Conservation (phyloP, 2,797 vertebrate species). For the Knipowitschia caucasica region DNA sequence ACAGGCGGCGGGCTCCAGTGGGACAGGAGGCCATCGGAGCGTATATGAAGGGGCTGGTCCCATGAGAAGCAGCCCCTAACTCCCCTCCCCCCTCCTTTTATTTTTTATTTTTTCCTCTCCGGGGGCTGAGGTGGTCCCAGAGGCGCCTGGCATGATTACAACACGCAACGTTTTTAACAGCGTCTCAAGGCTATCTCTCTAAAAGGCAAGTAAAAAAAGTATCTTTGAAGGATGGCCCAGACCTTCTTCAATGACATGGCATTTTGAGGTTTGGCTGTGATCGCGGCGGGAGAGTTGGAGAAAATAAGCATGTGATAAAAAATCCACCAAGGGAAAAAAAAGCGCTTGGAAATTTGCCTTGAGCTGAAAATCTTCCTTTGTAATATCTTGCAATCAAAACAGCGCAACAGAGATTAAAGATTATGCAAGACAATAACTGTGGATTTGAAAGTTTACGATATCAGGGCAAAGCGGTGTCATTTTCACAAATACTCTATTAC, state of each 20-base stretch:
- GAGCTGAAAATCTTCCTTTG: constrained; percentile 44
- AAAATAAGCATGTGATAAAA: constrained; percentile 21
- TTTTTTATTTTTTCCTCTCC: neutral
- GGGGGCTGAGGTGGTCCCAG: neutral
- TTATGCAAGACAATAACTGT: constrained; percentile 44
- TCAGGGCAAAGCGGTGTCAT: constrained; percentile 8
- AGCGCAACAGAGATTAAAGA: constrained; percentile 46
- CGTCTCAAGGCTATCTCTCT: constrained; percentile 9
- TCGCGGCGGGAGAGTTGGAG: constrained; percentile 9
- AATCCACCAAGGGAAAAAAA: constrained; percentile 5
- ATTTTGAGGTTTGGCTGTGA: constrained; percentile 2
- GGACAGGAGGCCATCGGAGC: constrained; percentile 2
- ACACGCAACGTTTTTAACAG: constrained; percentile 2
- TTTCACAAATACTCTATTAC: constrained; percentile 26
- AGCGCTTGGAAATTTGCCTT: constrained; percentile 40
- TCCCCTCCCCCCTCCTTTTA: neutral
- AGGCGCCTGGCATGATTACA: constrained; percentile 7
- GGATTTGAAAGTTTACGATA: constrained; percentile 17
- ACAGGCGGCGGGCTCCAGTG: neutral
- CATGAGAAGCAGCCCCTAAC: neutral
- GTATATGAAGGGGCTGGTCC: constrained; percentile 5
- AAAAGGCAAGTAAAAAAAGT: neutral
- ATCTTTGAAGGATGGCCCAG: constrained; percentile 10
- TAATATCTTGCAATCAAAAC: constrained; percentile 42
- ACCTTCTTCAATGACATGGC: constrained; percentile 10